Percentiles rank a stretch among this genome's conserved stretches.
These are phyloP conservation scores for Actinia tenebrosa DNA, from an alignment of 64 coral and sea anemone genomes.

Conservation along the genomic window DNA sequence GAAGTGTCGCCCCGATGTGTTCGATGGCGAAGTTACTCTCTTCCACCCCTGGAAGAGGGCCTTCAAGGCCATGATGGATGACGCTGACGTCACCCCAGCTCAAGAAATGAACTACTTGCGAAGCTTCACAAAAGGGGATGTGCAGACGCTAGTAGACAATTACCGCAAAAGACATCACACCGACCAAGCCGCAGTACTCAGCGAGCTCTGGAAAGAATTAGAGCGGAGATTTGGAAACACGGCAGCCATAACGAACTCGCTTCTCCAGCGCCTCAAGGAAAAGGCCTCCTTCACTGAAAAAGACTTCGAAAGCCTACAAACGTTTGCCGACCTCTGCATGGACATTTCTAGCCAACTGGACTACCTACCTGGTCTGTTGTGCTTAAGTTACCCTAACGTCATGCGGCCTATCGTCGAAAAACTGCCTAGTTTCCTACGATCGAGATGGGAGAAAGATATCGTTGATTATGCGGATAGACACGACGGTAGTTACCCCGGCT, in stretches of 20 bases:
- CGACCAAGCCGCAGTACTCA: neutral
- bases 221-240: constrained; percentile 53
- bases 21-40: neutral
- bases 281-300: constrained; percentile 12
- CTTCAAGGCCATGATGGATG: constrained; percentile 40
- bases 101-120: constrained; percentile 53
- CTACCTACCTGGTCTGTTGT: constrained; percentile 26
- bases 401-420: constrained; percentile 35
- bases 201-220: constrained; percentile 41
- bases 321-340: constrained; percentile 39
- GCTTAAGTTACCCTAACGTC: constrained; percentile 44
- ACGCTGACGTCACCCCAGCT: constrained; percentile 29
- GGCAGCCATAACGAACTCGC: constrained; percentile 25
- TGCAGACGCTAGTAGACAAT: constrained; percentile 31
- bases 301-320: constrained; percentile 12
- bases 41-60: neutral
- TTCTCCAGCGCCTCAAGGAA: constrained; percentile 18
- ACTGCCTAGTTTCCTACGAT: neutral
- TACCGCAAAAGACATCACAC: constrained; percentile 27
- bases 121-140: constrained; percentile 26
- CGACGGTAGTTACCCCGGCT: neutral
- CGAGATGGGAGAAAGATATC: constrained; percentile 60
- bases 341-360: constrained; percentile 21
- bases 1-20: constrained; percentile 1
- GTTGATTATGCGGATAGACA: constrained; percentile 32